Evolutionary conservation across 2,113 vertebrate genomes (phyloP), one percentile per base, ranked within the genome.

Genomic region (Psettodes erumei): DNA sequence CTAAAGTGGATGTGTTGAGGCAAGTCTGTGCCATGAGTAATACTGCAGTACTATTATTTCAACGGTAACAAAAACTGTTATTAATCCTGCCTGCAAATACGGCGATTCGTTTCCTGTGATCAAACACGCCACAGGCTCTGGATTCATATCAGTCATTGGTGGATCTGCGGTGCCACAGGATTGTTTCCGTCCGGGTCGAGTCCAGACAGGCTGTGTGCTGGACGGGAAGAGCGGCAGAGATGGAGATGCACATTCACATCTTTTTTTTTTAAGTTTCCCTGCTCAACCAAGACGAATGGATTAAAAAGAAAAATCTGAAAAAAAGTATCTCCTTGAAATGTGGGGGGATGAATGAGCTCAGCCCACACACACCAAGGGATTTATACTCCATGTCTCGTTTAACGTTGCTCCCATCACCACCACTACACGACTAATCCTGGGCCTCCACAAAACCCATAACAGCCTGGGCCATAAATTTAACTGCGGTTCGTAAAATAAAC

Each of bases 191-290:
- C 7, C 19, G 1, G 1, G 42, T 16, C 48, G 53, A 45, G 40
- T 21, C 27, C 35, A 45, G 28, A 15, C 70, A 60, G 37, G 79
- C 47, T 76, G 51, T 40, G n/a, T 53, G 28, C 23, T 9, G 32
- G 16, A 48, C 25, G 50, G 4, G 28, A 11, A 8, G 61, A 38
- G 58, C 2, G 27, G 8, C 16, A 19, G 8, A 62, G 16, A 28
- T 15, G 33, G 23, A 71, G 19, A 51, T 10, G 32, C 23, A 37
- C 4, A 58, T 56, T 42, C 21, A 28, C 2, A 55, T 40, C 11
- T 28, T 37, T 54, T 54, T 56, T n/a, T n/a, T n/a, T n/a, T n/a
- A n/a, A 53, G 16, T 1, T 6, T 32, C 35, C 16, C 28, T 12
- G 30, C 40, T 66, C 23, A 48, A 40, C 16, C 10, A 55, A n/a